Evolutionary conservation across 2,113 vertebrate genomes (phyloP).

Genomic region (Rhabdornis inornatus): DNA sequence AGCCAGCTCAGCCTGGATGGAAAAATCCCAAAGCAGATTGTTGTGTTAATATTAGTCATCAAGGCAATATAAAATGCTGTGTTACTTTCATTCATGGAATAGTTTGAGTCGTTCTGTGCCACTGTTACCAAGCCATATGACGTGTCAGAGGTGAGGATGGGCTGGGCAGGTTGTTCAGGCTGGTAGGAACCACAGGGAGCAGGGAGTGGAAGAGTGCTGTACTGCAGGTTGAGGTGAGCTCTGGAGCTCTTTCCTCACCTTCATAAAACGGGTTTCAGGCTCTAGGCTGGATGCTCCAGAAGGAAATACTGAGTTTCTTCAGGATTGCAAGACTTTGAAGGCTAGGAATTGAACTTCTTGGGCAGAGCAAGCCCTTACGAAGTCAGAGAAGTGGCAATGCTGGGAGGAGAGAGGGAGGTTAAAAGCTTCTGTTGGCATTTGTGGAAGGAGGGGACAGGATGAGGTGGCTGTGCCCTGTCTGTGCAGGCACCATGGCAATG

Average conservation of each 20-base stretch:
- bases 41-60: conserved; percentile 10
- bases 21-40: conserved; percentile 19
- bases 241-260: background rate
- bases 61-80: background rate
- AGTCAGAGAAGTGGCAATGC: background rate
- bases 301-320: background rate
- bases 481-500: background rate
- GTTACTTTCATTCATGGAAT: conserved; percentile 32
- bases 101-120: background rate
- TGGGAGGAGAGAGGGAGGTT: background rate
- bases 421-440: background rate
- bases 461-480: background rate
- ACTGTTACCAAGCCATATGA: conserved; percentile 30
- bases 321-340: background rate
- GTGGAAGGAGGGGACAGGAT: background rate
- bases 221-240: background rate
- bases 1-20: background rate
- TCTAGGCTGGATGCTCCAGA: background rate
- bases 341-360: background rate
- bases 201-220: background rate
- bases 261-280: background rate
- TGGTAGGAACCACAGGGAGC: background rate
- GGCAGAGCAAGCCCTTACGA: background rate
- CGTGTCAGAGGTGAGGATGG: background rate
- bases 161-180: background rate